Percentiles rank a stretch among this genome's conserved stretches.
Evolutionary conservation across 2,797 vertebrate species (phyloP).

Genomic region (Esox masquinongy): DNA sequence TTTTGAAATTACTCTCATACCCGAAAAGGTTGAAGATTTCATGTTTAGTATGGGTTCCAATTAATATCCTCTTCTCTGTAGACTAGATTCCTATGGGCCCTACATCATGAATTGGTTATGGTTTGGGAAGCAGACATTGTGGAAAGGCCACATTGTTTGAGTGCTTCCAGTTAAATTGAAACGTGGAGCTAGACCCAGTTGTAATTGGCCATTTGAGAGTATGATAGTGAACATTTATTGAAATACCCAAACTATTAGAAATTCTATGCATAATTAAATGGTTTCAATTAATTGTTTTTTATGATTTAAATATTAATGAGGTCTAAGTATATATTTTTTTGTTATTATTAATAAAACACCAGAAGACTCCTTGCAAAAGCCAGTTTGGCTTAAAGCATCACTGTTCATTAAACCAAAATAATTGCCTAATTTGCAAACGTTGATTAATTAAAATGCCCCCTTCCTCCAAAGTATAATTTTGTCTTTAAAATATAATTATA

Average conservation of each 20-base stretch:
- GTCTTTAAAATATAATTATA: background rate
- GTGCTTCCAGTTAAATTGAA: background rate
- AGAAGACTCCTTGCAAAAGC: conserved; percentile 26
- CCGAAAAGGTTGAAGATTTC: too few species aligned
- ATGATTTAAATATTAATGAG: conserved; percentile 48
- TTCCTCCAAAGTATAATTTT: conserved; percentile 13
- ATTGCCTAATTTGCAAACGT: conserved; percentile 48
- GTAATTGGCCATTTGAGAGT: conserved; percentile 5
- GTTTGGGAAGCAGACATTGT: background rate
- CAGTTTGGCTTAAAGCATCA: conserved; percentile 41
- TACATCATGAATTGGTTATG: background rate
- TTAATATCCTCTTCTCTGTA: too few species aligned
- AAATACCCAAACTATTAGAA: conserved; percentile 15
- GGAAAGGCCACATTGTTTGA: background rate
- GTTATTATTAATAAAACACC: conserved; percentile 38
- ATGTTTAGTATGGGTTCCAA: too few species aligned
- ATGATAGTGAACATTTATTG: conserved; percentile 1
- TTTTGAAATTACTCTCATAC: too few species aligned
- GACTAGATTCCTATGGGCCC: background rate
- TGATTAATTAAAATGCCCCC: conserved; percentile 37
- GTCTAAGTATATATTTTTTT: conserved; percentile 4
- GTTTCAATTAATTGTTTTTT: conserved; percentile 22
- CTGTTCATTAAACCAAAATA: conserved; percentile 54
- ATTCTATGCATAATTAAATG: conserved; percentile 16
- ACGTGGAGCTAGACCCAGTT: background rate